Evolutionary conservation across 1,140 invertebrate genomes (phyloP), one percentile per base, ranked within the genome.

Genomic region (Drosophila persimilis): DNA sequence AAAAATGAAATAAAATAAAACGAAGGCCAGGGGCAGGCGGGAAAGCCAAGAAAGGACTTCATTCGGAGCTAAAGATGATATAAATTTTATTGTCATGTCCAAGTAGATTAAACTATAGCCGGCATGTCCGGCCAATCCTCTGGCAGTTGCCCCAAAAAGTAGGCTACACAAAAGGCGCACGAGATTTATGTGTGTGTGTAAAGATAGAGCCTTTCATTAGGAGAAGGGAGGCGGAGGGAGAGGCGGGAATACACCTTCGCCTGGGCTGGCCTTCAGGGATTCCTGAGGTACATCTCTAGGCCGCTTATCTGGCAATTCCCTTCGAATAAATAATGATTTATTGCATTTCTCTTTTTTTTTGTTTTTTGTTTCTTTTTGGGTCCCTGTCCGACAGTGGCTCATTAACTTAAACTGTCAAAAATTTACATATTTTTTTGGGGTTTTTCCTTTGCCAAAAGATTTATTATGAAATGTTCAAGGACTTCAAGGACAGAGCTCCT

Each of bases 1-100:
- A 81, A 83, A 88, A 86, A 88, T 72, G 72, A 86, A 86, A 81
- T 81, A 41, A 59, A 54, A 62, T 66, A 54, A 47, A 46, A 62
- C 41, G 26, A 77, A 48, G 65, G 43, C 65, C 58, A 64, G n/a
- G 15, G 39, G 31, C 61, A 31, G 29, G 15, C 15, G 15, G 15
- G 15, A 0, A 15, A 39, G 77, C 81, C 13, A 3, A 13, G 81
- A 85, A 85, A 77, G 81, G 80, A 85, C 80, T 85, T 86, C 77
- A 86, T 81, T 85, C 17, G 5, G 24, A 26, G 24, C 24, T 6
- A 73, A 83, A 88, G 78, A 88, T 88, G 83, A 88, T 88, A 88
- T 88, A 88, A 88, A 88, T 88, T 88, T 88, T 88, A 88, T 88
- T 88, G 83, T 88, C 83, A 88, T 88, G 83, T 88, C 78, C 83